Evolutionary conservation across 2,797 vertebrate genomes (phyloP).

Genomic region (Lycodopsis pacificus): DNA sequence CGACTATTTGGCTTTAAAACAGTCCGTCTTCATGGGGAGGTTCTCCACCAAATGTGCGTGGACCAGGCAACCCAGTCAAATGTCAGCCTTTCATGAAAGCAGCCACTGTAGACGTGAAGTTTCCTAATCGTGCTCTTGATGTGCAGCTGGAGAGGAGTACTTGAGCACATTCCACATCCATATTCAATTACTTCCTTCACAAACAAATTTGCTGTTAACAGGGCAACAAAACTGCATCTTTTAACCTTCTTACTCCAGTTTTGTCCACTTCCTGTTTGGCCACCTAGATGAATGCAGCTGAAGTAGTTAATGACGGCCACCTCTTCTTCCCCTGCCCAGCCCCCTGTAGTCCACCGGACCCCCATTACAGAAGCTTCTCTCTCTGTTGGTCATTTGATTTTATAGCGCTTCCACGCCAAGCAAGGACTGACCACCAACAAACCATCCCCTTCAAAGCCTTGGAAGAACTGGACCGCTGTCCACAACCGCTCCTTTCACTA

Average conservation of each 20-base stretch:
- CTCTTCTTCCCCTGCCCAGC: constrained; percentile 19
- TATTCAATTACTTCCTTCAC: neutral
- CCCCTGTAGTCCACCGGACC: constrained; percentile 54
- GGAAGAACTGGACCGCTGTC: constrained; percentile 31
- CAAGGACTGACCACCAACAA: constrained; percentile 70
- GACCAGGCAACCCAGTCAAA: constrained; percentile 74
- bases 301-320: constrained; percentile 68
- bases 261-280: constrained; percentile 44
- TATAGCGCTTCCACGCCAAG: constrained; percentile 68
- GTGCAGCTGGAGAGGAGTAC: neutral
- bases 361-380: constrained; percentile 67
- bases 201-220: neutral
- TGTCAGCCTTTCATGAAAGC: constrained; percentile 52
- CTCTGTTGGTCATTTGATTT: constrained; percentile 71
- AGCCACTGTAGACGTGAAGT: constrained; percentile 6
- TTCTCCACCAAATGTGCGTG: constrained; percentile 71
- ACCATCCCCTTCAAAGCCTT: constrained; percentile 25
- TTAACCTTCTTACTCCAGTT: neutral
- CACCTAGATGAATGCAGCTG: constrained; percentile 56
- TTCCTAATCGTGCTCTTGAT: neutral
- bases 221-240: neutral
- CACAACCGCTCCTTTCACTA: neutral
- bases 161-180: neutral
- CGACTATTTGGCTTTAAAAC: constrained; percentile 76
- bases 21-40: constrained; percentile 64